These are phyloP conservation scores for Clarias batrachus DNA, from an alignment of 2,113 vertebrate genomes.

Conservation along the genomic window DNA sequence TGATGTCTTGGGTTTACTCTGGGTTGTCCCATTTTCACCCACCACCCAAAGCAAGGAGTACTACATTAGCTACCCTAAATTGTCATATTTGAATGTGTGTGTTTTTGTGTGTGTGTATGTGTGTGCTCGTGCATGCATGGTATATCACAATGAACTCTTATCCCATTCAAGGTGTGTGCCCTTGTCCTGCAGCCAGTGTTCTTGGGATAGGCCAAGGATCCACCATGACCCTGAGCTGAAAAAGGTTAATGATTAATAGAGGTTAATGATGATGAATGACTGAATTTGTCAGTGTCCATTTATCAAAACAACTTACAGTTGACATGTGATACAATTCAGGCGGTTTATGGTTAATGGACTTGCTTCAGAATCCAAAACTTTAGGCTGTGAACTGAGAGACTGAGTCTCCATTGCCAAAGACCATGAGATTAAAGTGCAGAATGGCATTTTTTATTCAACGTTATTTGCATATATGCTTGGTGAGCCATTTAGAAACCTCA, in stretches of 20 bases:
- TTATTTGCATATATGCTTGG: not conserved
- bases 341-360: not conserved
- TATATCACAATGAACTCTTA: not conserved
- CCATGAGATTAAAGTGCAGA: not conserved
- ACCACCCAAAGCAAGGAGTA: not conserved
- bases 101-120: not conserved
- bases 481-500: not conserved
- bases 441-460: not conserved
- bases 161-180: not conserved
- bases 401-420: not conserved
- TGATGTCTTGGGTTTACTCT: not conserved
- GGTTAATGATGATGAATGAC: not conserved
- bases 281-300: not conserved
- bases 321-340: not conserved
- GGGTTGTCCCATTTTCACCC: not conserved
- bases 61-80: not conserved
- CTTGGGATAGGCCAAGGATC: not conserved
- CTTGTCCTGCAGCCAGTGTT: not conserved
- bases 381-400: not conserved
- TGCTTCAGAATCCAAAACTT: not conserved
- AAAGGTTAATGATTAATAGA: not conserved
- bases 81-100: not conserved
- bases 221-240: not conserved
- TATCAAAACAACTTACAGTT: not conserved
- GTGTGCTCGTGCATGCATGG: not conserved